phyloP scores from a whole-genome alignment of 1,140 invertebrate genomes.

The Drosophila obscura region DNA sequence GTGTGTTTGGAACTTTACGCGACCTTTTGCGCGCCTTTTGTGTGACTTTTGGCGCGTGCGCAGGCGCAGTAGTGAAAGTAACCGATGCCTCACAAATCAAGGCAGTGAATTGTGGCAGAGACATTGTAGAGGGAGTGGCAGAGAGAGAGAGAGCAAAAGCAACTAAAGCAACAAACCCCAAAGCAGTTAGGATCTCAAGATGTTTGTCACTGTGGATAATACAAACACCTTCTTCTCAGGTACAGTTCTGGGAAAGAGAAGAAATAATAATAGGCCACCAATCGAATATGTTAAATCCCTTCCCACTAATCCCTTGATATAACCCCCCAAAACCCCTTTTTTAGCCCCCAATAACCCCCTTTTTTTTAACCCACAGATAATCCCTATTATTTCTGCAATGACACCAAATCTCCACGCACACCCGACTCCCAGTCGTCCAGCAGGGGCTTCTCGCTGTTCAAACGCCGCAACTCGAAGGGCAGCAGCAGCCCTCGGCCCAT shows the following conservation, averaged over 20 bases:
- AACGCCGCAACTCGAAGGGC: conserved; percentile 80
- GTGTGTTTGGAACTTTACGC: conserved; percentile 5
- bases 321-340: not conserved
- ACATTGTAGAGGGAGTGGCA: conserved; percentile 20
- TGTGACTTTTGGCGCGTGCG: conserved; percentile 59
- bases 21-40: conserved; percentile 5
- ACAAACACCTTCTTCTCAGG: conserved; percentile 81
- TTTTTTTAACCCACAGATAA: conserved; percentile 57
- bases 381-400: conserved; percentile 83
- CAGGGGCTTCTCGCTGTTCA: conserved; percentile 76
- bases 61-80: conserved; percentile 71
- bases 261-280: too few relatives aligned
- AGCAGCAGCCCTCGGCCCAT: conserved; percentile 70
- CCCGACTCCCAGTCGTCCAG: conserved; percentile 78
- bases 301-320: not conserved
- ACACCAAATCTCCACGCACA: conserved; percentile 78
- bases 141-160: conserved; percentile 9
- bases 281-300: not conserved
- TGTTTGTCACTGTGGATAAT: conserved; percentile 83
- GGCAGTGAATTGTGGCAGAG: conserved; percentile 37
- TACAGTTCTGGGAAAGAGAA: conserved; percentile 30
- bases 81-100: conserved; percentile 65
- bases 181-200: conserved; percentile 53
- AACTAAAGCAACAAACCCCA: not conserved
- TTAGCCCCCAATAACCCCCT: not conserved